Conservation (phyloP, 2,888 invertebrate genomes). For the Ypsolopha scabrella region DNA sequence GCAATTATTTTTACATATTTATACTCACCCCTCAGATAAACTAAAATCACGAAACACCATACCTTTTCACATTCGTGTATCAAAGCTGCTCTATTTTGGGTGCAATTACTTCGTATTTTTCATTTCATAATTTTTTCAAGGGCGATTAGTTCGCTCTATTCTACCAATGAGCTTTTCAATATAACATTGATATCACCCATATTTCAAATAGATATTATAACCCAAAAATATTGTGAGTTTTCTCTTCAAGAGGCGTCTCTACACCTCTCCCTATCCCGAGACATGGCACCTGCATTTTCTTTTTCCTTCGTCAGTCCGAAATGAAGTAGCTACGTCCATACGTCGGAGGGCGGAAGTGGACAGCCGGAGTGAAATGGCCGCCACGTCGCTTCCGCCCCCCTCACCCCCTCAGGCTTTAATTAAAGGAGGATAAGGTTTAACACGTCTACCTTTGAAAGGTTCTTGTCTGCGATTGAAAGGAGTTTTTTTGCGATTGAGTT, state of each 20-base stretch:
- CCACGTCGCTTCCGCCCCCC: conserved; percentile 27
- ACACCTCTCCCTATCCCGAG: conserved; percentile 24
- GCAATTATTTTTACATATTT: too few species aligned
- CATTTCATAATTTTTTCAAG: too few species aligned
- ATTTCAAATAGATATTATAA: too few species aligned
- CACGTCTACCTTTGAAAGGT: conserved; percentile 44
- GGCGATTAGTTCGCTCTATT: too few species aligned
- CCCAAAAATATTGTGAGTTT: not conserved
- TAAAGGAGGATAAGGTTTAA: conserved; percentile 64
- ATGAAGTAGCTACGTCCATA: conserved; percentile 59
- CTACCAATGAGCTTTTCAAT: too few species aligned
- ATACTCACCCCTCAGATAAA: too few species aligned
- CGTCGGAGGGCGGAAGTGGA: conserved; percentile 50
- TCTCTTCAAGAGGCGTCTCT: conserved; percentile 18
- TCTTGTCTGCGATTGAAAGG: conserved; percentile 29
- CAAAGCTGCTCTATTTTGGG: too few species aligned
- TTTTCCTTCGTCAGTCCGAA: conserved; percentile 51
- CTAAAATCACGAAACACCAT: too few species aligned
- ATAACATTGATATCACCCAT: too few species aligned
- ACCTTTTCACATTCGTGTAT: too few species aligned
- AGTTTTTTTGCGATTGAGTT: conserved; percentile 17
- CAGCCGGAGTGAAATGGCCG: conserved; percentile 47
- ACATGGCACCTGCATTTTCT: conserved; percentile 40
- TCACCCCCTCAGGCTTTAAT: conserved; percentile 42
- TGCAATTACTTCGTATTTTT: too few species aligned